Conservation (phyloP, 2,113 vertebrate genomes). For the Channa argus region DNA sequence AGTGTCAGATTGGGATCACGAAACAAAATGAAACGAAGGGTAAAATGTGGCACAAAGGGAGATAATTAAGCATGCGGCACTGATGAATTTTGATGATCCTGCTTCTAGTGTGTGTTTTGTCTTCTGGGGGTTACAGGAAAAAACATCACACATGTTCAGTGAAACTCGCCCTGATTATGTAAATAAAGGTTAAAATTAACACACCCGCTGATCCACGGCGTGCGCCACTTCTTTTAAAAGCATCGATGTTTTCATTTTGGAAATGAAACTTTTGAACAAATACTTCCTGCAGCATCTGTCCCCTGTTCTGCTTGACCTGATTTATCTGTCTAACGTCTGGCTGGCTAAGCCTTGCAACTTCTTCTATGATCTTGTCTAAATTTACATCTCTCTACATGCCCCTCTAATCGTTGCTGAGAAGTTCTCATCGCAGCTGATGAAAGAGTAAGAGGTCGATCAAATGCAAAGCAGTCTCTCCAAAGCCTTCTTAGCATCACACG, state of each 20-base stretch:
- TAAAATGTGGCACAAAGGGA: neutral
- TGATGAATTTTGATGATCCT: slow-evolving; percentile 3
- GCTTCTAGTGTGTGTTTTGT: neutral
- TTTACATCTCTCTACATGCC: slow-evolving; percentile 74
- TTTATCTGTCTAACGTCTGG: slow-evolving; percentile 65
- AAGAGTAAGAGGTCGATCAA: slow-evolving; percentile 72
- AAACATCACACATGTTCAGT: neutral
- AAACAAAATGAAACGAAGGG: neutral
- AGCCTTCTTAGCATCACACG: slow-evolving; percentile 51
- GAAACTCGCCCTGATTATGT: neutral
- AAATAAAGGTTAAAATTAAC: slow-evolving; percentile 6
- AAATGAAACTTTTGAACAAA: slow-evolving; percentile 19
- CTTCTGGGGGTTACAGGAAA: neutral
- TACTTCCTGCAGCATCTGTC: slow-evolving; percentile 42
- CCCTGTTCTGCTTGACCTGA: slow-evolving; percentile 66
- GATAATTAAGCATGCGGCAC: neutral
- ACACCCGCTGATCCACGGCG: neutral
- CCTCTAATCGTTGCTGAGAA: slow-evolving; percentile 67
- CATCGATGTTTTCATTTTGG: slow-evolving; percentile 8
- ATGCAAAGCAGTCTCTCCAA: slow-evolving; percentile 65
- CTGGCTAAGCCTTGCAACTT: slow-evolving; percentile 66
- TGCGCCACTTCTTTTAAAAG: neutral
- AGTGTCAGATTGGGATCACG: too few species aligned
- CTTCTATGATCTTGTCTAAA: slow-evolving; percentile 75
- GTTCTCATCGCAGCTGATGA: slow-evolving; percentile 72